Conservation (phyloP, 2,888 invertebrate species). For the Drosophila eohydei region DNA sequence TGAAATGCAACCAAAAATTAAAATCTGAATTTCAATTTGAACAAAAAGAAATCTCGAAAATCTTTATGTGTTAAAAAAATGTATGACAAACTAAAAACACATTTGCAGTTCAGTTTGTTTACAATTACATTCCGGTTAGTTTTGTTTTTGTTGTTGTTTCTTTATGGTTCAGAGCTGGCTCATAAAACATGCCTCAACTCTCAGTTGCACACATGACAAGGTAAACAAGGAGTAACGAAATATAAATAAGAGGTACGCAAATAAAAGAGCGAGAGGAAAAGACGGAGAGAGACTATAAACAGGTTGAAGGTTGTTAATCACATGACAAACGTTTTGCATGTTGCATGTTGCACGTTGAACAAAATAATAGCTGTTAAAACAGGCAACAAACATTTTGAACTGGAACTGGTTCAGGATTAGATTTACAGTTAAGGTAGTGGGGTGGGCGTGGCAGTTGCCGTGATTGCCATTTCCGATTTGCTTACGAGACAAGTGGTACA, state of each 20-base stretch:
- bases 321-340: conserved; percentile 26
- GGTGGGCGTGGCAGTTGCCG: not conserved
- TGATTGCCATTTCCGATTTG: conserved; percentile 26
- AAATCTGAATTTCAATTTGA: conserved; percentile 12
- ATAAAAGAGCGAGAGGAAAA: not conserved
- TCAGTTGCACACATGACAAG: conserved; percentile 13
- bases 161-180: conserved; percentile 3
- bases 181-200: conserved; percentile 36
- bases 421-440: not conserved
- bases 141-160: conserved; percentile 3
- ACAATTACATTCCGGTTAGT: conserved; percentile 14
- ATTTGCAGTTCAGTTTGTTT: conserved; percentile 13
- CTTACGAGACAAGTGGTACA: conserved; percentile 37
- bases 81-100: conserved; percentile 2
- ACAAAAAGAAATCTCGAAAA: conserved; percentile 11
- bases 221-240: conserved; percentile 25
- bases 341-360: conserved; percentile 18
- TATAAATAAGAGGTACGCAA: not conserved
- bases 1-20: conserved; percentile 19
- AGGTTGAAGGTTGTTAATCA: conserved; percentile 52
- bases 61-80: conserved; percentile 4
- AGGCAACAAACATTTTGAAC: conserved; percentile 52
- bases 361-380: conserved; percentile 38
- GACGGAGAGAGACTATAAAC: conserved; percentile 8
- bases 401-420: conserved; percentile 7